Conservation (phyloP, 2,888 invertebrate genomes). For the Eupithecia inturbata region DNA sequence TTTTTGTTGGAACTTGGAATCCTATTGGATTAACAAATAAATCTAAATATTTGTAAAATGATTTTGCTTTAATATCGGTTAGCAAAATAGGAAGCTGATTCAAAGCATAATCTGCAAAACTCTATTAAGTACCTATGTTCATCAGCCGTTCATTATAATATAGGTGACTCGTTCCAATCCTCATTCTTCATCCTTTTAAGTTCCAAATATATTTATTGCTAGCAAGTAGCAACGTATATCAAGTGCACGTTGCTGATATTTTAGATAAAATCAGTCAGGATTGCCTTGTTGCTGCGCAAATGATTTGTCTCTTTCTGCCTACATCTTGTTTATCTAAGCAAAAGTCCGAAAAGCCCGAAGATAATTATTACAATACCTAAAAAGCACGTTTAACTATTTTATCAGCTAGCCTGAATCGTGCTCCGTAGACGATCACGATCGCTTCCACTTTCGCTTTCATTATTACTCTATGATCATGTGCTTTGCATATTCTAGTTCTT, state of each 20-base stretch:
- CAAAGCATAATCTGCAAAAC: not conserved
- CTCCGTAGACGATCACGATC: not conserved
- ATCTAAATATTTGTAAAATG: not conserved
- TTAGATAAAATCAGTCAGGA: not conserved
- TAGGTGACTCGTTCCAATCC: no score
- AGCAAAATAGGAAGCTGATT: not conserved
- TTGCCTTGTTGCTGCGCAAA: not conserved
- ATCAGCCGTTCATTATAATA: no score
- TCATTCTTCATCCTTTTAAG: not conserved
- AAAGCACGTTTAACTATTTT: not conserved
- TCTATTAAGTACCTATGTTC: not conserved
- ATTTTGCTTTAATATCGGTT: not conserved
- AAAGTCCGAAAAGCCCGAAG: not conserved
- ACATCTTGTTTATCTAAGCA: not conserved
- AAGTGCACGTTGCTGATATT: no score
- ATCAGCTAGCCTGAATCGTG: not conserved
- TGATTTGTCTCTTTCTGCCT: not conserved
- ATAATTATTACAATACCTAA: not conserved
- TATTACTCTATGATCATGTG: conserved; percentile 28
- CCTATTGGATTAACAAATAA: not conserved
- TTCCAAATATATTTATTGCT: no score
- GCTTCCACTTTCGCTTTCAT: conserved; percentile 35
- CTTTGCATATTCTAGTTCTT: conserved; percentile 24
- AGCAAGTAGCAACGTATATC: no score
- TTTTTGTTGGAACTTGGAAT: not conserved